Conservation (phyloP, 2,797 vertebrate species). For the Nothura maculosa region DNA sequence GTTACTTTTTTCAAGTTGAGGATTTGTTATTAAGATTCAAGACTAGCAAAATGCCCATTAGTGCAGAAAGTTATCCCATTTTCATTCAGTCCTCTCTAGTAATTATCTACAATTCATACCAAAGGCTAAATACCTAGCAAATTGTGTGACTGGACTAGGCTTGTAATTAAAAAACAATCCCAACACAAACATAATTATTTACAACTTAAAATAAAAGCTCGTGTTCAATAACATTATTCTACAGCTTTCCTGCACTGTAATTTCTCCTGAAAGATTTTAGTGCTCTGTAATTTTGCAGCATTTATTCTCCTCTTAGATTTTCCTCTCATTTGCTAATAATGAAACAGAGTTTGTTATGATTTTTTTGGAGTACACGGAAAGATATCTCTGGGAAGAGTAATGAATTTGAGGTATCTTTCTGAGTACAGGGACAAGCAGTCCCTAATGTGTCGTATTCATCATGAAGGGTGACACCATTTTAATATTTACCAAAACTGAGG, state of each 20-base stretch:
- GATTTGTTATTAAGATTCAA: background rate
- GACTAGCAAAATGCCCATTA: background rate
- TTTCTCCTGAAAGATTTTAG: slow-evolving; percentile 38
- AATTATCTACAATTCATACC: background rate
- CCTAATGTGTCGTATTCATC: background rate
- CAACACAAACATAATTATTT: slow-evolving; percentile 51
- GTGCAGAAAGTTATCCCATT: background rate
- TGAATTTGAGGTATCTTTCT: background rate
- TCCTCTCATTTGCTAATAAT: background rate
- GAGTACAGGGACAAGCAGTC: background rate
- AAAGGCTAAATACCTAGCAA: background rate
- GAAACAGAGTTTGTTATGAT: background rate
- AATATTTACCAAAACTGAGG: background rate
- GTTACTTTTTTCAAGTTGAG: background rate
- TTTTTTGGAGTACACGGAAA: background rate
- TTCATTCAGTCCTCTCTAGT: slow-evolving; percentile 13
- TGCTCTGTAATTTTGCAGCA: background rate
- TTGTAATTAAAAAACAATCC: slow-evolving; percentile 41
- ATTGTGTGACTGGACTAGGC: background rate
- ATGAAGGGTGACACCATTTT: background rate
- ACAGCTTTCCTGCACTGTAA: background rate
- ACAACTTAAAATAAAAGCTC: slow-evolving; percentile 24
- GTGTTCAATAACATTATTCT: slow-evolving; percentile 5
- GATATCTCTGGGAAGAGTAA: background rate
- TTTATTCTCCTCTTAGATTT: background rate